Conservation (phyloP, 2,113 vertebrate genomes). For the Dasypus novemcinctus region DNA sequence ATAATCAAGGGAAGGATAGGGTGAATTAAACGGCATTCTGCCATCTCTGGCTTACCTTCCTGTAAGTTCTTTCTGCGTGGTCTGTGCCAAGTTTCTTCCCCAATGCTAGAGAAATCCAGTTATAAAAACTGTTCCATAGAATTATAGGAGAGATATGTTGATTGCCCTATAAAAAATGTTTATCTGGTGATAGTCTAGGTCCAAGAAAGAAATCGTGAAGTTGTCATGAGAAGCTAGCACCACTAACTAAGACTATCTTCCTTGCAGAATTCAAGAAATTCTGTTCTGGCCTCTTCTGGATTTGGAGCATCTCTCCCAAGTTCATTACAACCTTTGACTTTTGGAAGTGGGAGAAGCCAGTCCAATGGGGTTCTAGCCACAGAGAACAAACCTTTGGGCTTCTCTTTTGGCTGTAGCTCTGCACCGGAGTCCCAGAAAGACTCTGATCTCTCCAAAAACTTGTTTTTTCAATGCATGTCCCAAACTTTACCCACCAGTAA, state of each 20-base stretch:
- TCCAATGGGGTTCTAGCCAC: conserved; percentile 88
- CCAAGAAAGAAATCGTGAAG: background rate
- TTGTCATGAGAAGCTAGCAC: background rate
- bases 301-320: conserved; percentile 86
- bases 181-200: background rate
- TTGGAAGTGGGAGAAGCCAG: conserved; percentile 89
- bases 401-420: conserved; percentile 89
- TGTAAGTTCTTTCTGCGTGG: conserved; percentile 39
- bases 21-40: background rate
- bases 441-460: conserved; percentile 91
- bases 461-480: conserved; percentile 99
- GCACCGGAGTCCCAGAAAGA: conserved; percentile 87
- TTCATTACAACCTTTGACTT: conserved; percentile 85
- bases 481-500: conserved; percentile 91
- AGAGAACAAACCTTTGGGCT: conserved; percentile 90
- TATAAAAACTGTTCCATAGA: background rate
- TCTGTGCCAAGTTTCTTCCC: conserved; percentile 37
- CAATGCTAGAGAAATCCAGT: conserved; percentile 26
- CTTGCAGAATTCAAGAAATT: conserved; percentile 90
- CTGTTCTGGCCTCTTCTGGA: conserved; percentile 81
- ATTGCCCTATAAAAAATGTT: conserved; percentile 16
- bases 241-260: conserved; percentile 66
- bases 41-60: conserved; percentile 34
- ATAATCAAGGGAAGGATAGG: background rate
- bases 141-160: conserved; percentile 28